Conservation (phyloP, 2,888 invertebrate species). For the Epicampocera succincta region DNA sequence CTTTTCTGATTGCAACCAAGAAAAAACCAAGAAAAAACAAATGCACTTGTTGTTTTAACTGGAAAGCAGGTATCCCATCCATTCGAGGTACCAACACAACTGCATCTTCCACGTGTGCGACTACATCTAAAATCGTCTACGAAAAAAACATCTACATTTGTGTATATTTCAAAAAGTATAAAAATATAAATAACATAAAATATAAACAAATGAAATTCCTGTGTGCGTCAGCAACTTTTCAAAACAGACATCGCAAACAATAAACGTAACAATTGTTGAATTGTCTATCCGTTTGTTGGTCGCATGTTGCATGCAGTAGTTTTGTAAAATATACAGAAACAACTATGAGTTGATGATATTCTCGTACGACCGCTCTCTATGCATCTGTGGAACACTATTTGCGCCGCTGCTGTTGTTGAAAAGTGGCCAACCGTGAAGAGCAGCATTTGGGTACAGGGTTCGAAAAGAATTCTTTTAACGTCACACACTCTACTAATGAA, state of each 20-base stretch:
- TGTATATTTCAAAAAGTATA: constrained; percentile 5
- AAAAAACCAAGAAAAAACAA: constrained; percentile 19
- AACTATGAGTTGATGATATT: constrained; percentile 5
- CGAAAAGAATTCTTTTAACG: too few species aligned
- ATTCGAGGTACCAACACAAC: not conserved
- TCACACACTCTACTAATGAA: too few species aligned
- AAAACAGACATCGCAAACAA: constrained; percentile 40
- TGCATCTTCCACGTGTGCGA: not conserved
- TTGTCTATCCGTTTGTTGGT: constrained; percentile 12
- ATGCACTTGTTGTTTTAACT: constrained; percentile 20
- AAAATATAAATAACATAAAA: constrained; percentile 25
- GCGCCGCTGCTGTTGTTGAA: constrained; percentile 18
- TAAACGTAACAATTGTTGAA: constrained; percentile 50
- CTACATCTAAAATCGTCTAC: not conserved
- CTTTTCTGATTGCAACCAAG: constrained; percentile 7
- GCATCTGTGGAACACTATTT: constrained; percentile 46
- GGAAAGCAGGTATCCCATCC: not conserved
- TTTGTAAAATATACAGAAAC: constrained; percentile 13
- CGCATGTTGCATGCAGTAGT: not conserved
- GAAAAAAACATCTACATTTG: not conserved
- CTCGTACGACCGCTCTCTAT: constrained; percentile 32
- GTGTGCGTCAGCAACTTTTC: constrained; percentile 43
- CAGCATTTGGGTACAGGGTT: too few species aligned
- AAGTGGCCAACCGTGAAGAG: constrained; percentile 60
- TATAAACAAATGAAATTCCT: constrained; percentile 45